Evolutionary conservation across 1,140 invertebrate genomes (phyloP), one percentile per base, ranked within the genome.

Genomic region (Helicoverpa zea): DNA sequence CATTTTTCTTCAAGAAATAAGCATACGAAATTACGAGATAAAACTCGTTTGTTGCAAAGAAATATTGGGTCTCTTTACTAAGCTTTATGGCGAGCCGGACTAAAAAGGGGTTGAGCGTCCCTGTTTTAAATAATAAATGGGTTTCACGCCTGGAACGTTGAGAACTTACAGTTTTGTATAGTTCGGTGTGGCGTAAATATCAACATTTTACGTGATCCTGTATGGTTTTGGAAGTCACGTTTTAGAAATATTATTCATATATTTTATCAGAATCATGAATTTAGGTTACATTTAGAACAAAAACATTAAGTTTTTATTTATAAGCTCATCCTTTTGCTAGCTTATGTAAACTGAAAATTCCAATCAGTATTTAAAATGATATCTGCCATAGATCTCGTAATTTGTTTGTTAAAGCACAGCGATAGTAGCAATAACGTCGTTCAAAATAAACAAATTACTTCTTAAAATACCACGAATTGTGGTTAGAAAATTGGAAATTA

Each of bases 101-200:
- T 47, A 59, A 74, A 74, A 74, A 74, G 54, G 72, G 72, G 14
- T 58, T 47, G 30, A 58, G 72, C 54, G 72, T 18, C 72, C 16
- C 30, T 61, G 29, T 74, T 74, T 74, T 74, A 74, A 74, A 74
- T 59, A 74, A 74, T 74, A 59, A 74, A 74, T 74, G 72, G 59
- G 47, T 59, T 74, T 59, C 35, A 59, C 54, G 29, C 54, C 35
- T n/a, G n/a, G 35, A 54, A 59, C 7, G 72, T n/a, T 13, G 12
- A 11, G 9, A 59, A 47, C 30, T 74, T 35, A 58, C 68, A n/a
- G 49, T 16, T 18, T 74, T 43, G n/a, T 59, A 23, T 43, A 72
- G 51, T 72, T 72, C 4, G 13, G 51, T 72, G 68, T 9, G 16
- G 9, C 64, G 10, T 68, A 68, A 68, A 66, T 47, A 66, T 66